These are phyloP conservation scores for Sterrhoptilus dennistouni DNA, from an alignment of 2,113 vertebrate genomes.

Conservation along the genomic window DNA sequence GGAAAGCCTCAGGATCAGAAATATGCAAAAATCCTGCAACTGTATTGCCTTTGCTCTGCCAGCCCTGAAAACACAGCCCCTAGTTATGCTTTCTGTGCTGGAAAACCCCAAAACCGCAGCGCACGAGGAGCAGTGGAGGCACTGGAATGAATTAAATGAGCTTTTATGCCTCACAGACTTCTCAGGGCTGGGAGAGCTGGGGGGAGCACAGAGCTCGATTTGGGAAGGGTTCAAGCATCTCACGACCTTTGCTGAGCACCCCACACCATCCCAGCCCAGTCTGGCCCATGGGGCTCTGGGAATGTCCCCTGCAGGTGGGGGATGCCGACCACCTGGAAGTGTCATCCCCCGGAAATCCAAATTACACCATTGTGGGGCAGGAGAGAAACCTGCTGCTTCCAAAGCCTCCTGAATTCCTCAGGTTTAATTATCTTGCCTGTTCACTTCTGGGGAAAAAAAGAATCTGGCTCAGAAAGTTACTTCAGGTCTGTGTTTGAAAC, in stretches of 20 bases:
- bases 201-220: not conserved
- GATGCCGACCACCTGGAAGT: not conserved
- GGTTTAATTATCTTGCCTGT: not conserved
- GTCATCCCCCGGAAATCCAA: not conserved
- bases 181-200: not conserved
- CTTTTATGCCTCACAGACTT: not conserved
- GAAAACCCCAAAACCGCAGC: conserved; percentile 60
- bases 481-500: not conserved
- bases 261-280: not conserved
- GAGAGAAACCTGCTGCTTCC: not conserved
- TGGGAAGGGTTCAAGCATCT: not conserved
- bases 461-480: not conserved
- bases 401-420: not conserved
- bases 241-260: not conserved
- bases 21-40: not conserved
- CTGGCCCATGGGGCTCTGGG: rapidly evolving
- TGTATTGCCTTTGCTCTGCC: not conserved
- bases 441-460: not conserved
- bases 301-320: not conserved
- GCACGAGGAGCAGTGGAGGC: not conserved
- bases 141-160: not conserved
- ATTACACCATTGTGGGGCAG: not conserved
- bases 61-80: conserved; percentile 24
- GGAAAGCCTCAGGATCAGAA: not conserved
- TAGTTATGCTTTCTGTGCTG: not conserved